Base-by-base conservation (phyloP, 2,113 vertebrate genomes). In the Xiphophorus couchianus region DNA sequence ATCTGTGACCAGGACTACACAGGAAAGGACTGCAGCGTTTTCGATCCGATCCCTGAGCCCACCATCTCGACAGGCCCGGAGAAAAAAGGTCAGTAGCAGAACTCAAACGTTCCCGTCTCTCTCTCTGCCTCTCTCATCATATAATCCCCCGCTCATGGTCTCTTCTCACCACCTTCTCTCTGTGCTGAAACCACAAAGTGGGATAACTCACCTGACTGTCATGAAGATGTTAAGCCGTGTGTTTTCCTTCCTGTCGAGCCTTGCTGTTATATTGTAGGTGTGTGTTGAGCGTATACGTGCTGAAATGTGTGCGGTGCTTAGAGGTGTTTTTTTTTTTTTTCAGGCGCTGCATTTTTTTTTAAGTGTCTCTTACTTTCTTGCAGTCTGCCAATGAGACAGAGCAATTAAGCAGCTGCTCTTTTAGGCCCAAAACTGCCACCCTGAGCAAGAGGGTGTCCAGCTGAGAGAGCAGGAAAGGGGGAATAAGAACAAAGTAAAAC, bases 1-100 rank as follows among this genome's bases (percentile, higher is more conserved):
- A 98, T 99, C 94, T 99, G 97, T 82, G 94, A 97, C 87, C 74
- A 96, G 0, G 97, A 98, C 87, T 97, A 97, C 95, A 99, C 97
- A 0, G 97, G 97, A 79, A 99, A 97, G 91, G 97, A 98, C 93
- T 98, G 97, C 95, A 98, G 97, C 3, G 95, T 98, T 17, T 95
- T 92, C 30, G 97, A 99, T 90, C 97, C 97, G 48, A 95, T 97
- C 77, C 96, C 97, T 0, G 96, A 97, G 0, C 93, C 97, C 0
- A 95, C 93, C 0, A 93, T 93, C 19, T 94, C 93, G 0, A 95
- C 95, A 1, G 95, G 95, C 79, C 95, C 89, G 0, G 97, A 98
- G 90, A 94, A 95, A 87, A 98, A 97, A 94, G 96, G 97, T 98
- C 91, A 82, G 93, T 78, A 77, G 73, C 66, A 6, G 30, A 73